phyloP scores from a whole-genome alignment of 2,888 invertebrate genomes.

The Schrankia costaestrigalis region DNA sequence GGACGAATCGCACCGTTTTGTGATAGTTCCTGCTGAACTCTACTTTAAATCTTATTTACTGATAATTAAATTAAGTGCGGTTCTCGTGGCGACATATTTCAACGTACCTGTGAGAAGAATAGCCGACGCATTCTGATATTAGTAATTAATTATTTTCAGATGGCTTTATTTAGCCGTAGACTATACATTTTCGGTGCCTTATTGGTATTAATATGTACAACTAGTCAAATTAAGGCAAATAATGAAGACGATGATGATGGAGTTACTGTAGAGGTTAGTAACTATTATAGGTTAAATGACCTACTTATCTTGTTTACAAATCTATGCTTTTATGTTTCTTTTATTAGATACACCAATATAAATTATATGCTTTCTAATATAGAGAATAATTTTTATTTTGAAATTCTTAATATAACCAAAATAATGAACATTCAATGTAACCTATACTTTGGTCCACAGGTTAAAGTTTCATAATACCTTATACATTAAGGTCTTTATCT shows the following conservation, averaged over 20 bases:
- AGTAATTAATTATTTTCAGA: conserved; percentile 51
- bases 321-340: too few species aligned
- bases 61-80: conserved; percentile 32
- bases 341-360: too few species aligned
- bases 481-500: too few species aligned
- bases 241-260: conserved; percentile 54
- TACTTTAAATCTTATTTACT: conserved; percentile 16
- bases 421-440: too few species aligned
- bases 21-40: too few species aligned
- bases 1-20: conserved; percentile 3
- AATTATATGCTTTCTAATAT: too few species aligned
- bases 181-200: conserved; percentile 50
- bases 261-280: conserved; percentile 69
- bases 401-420: too few species aligned
- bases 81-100: conserved; percentile 10
- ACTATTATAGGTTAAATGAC: conserved; percentile 44
- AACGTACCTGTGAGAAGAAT: too few species aligned
- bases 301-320: too few species aligned
- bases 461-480: too few species aligned
- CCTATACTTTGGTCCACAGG: too few species aligned
- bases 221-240: conserved; percentile 41
- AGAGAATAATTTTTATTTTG: too few species aligned
- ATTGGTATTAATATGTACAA: conserved; percentile 46
- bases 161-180: conserved; percentile 58
- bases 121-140: conserved; percentile 21